Percentiles rank a stretch among this genome's conserved stretches.
These are phyloP conservation scores for Seriola rivoliana DNA, from an alignment of 2,113 vertebrate genomes.

Conservation along the genomic window DNA sequence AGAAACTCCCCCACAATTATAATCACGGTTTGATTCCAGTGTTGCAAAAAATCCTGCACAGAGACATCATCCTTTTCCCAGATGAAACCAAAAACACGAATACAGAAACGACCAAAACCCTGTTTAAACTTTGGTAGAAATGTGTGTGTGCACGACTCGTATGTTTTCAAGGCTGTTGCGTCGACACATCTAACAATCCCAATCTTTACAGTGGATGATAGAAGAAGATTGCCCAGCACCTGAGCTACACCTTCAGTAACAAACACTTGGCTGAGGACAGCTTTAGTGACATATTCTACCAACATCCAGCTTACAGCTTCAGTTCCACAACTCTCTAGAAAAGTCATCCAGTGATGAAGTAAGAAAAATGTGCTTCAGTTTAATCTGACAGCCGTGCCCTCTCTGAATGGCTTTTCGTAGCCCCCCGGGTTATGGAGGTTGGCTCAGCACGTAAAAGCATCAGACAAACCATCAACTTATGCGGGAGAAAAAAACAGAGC, in stretches of 20 bases:
- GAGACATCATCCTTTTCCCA: too few species aligned
- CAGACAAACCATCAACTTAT: not conserved
- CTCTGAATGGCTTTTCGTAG: not conserved
- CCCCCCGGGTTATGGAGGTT: not conserved
- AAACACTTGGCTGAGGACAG: not conserved
- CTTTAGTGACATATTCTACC: not conserved
- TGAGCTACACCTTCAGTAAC: not conserved
- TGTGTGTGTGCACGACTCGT: not conserved
- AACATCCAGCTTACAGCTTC: not conserved
- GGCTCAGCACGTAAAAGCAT: conserved; percentile 2
- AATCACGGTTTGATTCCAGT: too few species aligned
- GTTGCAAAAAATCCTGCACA: too few species aligned
- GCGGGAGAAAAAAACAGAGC: not conserved
- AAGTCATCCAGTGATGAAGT: not conserved
- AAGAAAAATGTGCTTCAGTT: not conserved
- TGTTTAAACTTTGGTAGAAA: not conserved
- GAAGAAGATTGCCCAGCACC: not conserved
- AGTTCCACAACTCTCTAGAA: not conserved
- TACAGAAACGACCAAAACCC: not conserved
- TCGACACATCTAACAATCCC: not conserved
- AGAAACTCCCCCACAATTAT: too few species aligned
- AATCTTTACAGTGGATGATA: not conserved
- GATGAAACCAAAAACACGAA: too few species aligned
- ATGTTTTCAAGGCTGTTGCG: too few species aligned
- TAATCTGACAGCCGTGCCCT: not conserved